Percentiles rank a stretch among this genome's conserved stretches.
Conservation (phyloP, 2,797 vertebrate genomes). For the Periparus ater region DNA sequence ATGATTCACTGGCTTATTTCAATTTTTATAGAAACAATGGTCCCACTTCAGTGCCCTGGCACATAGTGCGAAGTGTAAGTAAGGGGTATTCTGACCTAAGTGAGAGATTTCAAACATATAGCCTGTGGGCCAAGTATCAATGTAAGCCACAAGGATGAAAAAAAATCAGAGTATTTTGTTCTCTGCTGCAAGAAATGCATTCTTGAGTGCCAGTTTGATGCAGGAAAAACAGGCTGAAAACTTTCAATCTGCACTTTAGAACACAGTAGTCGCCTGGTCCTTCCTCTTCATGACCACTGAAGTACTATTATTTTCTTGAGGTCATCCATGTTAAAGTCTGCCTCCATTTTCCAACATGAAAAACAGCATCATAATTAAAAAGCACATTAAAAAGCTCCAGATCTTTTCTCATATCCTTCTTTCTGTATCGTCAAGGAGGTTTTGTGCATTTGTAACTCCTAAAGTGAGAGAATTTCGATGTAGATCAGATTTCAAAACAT, state of each 20-base stretch:
- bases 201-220: not conserved
- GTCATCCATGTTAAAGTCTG: not conserved
- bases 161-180: conserved; percentile 3
- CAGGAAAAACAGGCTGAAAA: not conserved
- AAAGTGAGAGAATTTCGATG: not conserved
- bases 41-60: conserved; percentile 58
- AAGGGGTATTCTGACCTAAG: conserved; percentile 54
- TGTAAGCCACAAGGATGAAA: not conserved
- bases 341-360: not conserved
- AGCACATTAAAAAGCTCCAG: not conserved
- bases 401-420: not conserved
- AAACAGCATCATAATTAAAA: not conserved
- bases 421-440: not conserved
- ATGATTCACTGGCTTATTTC: conserved; percentile 2
- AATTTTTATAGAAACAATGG: conserved; percentile 36
- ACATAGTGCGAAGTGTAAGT: not conserved
- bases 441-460: not conserved
- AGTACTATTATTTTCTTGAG: not conserved
- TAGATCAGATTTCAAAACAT: not conserved
- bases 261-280: not conserved
- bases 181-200: not conserved
- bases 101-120: conserved; percentile 12
- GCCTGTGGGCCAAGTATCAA: not conserved
- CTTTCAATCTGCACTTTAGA: not conserved
- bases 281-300: not conserved